phyloP scores from a whole-genome alignment of 1,140 invertebrate genomes.

The Ostrea edulis region DNA sequence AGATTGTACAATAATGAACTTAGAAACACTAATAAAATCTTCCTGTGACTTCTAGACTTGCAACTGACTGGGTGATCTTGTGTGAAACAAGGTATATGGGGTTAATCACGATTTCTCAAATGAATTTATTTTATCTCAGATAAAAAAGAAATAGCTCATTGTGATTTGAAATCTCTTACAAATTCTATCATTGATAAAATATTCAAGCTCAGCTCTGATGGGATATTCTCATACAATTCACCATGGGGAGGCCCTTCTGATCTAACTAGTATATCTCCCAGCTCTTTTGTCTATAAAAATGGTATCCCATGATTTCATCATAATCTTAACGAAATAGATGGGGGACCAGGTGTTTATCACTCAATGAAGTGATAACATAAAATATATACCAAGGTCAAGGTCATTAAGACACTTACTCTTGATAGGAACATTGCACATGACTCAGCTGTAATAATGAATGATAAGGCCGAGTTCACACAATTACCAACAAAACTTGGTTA shows the following conservation, averaged over 20 bases:
- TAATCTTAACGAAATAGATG: constrained; percentile 1
- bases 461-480: neutral
- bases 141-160: neutral
- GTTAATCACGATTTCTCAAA: constrained; percentile 67
- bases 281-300: neutral
- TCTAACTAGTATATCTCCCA: neutral
- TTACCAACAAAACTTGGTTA: neutral
- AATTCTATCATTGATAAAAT: neutral
- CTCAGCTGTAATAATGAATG: neutral
- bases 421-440: neutral
- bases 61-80: no score
- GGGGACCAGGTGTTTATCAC: neutral
- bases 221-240: neutral
- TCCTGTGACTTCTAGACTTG: no score
- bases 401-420: neutral
- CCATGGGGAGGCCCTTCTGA: neutral
- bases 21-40: no score
- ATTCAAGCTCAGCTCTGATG: neutral
- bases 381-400: neutral
- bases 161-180: neutral
- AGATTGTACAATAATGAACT: no score
- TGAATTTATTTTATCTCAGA: neutral
- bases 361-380: neutral
- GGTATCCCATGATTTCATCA: neutral
- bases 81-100: no score